Percentiles rank a stretch among this genome's conserved stretches.
phyloP scores from a whole-genome alignment of 2,797 vertebrate genomes.

The Chloroceryle inda region DNA sequence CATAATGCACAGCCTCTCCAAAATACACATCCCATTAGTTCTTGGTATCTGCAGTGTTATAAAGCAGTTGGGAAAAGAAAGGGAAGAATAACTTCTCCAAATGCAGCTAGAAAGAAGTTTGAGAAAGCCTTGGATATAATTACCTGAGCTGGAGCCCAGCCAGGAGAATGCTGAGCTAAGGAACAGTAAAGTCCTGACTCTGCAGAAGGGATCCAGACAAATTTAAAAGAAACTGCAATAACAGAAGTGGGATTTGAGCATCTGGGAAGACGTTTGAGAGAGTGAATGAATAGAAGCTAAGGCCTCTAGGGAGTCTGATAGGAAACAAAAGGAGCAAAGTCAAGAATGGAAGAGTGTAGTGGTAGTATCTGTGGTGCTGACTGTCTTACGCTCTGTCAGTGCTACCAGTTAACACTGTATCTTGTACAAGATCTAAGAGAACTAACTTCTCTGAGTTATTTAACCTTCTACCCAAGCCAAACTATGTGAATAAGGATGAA shows the following conservation, averaged over 20 bases:
- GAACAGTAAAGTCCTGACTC: conserved; percentile 63
- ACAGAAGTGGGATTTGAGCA: conserved; percentile 64
- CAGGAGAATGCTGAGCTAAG: conserved; percentile 56
- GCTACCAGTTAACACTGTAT: not conserved
- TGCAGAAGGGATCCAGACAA: conserved; percentile 35
- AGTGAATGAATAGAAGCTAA: conserved; percentile 32
- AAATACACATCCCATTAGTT: conserved; percentile 12
- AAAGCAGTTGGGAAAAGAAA: conserved; percentile 34
- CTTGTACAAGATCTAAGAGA: not conserved
- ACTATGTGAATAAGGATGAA: not conserved
- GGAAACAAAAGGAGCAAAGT: conserved; percentile 60
- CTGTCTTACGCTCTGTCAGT: not conserved
- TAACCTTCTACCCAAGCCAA: not conserved
- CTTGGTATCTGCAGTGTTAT: not conserved
- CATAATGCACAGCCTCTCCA: not conserved
- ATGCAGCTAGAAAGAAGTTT: conserved; percentile 43
- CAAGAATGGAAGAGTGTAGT: not conserved
- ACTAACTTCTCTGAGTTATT: not conserved
- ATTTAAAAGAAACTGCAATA: conserved; percentile 65
- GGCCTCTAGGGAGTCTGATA: conserved; percentile 37
- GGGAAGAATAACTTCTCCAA: conserved; percentile 56
- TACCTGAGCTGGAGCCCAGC: conserved; percentile 54
- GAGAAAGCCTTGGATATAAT: conserved; percentile 54
- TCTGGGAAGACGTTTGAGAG: conserved; percentile 66
- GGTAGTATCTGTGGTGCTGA: not conserved